Evolutionary conservation across 2,888 invertebrate species (phyloP).

Genomic region (Candidula unifasciata): DNA sequence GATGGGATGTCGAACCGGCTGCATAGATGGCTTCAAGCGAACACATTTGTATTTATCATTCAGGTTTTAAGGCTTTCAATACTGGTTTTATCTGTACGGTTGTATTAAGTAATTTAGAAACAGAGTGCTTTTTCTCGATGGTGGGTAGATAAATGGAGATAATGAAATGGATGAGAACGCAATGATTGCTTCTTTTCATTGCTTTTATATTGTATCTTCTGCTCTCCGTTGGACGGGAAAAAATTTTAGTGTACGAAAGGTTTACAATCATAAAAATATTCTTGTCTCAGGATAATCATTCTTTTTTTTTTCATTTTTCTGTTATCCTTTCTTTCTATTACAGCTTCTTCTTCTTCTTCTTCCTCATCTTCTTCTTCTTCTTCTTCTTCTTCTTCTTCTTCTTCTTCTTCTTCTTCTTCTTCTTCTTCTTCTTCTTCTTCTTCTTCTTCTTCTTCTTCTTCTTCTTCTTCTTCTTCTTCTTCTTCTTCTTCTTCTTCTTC

Average conservation of each 20-base stretch:
- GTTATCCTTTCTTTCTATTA: no score
- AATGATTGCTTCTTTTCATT: not conserved
- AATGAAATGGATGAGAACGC: not conserved
- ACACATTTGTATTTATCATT: not conserved
- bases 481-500: conserved; percentile 15
- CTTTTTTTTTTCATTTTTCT: no score
- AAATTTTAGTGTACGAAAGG: no score
- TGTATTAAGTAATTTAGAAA: not conserved
- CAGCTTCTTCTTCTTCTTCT: no score
- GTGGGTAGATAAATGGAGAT: not conserved
- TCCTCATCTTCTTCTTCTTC: no score
- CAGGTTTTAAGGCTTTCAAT: not conserved
- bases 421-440: not conserved
- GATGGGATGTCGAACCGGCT: not conserved
- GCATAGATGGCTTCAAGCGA: not conserved
- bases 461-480: conserved; percentile 32
- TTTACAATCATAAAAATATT: no score
- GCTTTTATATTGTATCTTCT: not conserved
- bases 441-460: not conserved
- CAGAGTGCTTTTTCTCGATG: not conserved
- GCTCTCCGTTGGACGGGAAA: no score
- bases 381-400: not conserved
- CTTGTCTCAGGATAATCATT: no score
- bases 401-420: not conserved
- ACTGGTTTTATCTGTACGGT: not conserved